Evolutionary conservation across 2,797 vertebrate species (phyloP).

Genomic region (Chromis chromis): DNA sequence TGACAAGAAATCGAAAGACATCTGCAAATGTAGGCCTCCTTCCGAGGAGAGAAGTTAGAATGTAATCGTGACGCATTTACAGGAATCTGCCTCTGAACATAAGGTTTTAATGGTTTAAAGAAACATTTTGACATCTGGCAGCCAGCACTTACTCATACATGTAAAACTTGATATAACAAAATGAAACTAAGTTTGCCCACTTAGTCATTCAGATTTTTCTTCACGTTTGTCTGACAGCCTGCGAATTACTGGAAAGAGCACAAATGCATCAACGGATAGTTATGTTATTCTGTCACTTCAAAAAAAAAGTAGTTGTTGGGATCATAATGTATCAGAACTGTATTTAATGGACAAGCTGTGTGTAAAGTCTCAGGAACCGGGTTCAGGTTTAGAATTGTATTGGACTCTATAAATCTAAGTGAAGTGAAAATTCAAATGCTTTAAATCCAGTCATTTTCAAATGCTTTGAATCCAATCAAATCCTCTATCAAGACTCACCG

Average conservation of each 20-base stretch:
- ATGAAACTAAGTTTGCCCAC: not conserved
- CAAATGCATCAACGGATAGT: not conserved
- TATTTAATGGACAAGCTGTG: not conserved
- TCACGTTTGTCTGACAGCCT: accelerated
- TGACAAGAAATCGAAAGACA: not conserved
- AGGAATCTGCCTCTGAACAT: conserved; percentile 5
- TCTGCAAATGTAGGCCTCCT: not conserved
- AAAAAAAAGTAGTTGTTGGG: not conserved
- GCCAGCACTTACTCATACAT: conserved; percentile 4
- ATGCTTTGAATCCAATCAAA: conserved; percentile 30
- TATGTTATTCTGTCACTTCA: no score
- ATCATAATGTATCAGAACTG: not conserved
- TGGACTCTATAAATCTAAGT: not conserved
- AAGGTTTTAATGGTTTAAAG: not conserved
- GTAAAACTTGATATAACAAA: not conserved
- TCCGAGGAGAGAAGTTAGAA: not conserved
- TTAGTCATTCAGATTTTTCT: conserved; percentile 19
- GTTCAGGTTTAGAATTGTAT: conserved; percentile 8
- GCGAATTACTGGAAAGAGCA: not conserved
- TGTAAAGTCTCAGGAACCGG: not conserved
- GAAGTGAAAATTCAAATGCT: no score
- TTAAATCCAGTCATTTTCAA: no score
- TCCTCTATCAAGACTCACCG: not conserved
- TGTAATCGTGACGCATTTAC: not conserved
- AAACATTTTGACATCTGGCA: not conserved